Conservation (phyloP, 2,888 invertebrate genomes). For the Sminthurides aquaticus region DNA sequence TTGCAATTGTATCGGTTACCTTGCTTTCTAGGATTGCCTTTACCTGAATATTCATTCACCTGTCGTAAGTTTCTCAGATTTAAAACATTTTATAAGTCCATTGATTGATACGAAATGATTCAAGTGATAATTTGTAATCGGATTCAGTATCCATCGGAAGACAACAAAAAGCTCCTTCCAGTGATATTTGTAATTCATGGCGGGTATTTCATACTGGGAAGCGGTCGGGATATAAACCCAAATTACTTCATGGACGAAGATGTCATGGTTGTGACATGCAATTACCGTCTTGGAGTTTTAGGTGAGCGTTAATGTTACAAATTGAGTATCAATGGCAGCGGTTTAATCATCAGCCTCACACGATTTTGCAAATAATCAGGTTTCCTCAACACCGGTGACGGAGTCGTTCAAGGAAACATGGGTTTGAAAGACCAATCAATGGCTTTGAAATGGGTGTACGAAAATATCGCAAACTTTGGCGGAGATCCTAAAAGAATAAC, state of each 20-base stretch:
- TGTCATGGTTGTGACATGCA: background rate
- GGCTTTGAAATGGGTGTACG: background rate
- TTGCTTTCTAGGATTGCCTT: slow-evolving; percentile 12
- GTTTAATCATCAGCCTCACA: too few relatives aligned
- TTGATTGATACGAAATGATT: too few relatives aligned
- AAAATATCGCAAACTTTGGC: background rate
- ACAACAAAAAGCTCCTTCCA: background rate
- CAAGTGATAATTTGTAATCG: too few relatives aligned
- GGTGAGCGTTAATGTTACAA: too few relatives aligned
- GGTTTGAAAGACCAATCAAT: background rate
- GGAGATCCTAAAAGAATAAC: background rate
- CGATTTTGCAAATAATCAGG: background rate
- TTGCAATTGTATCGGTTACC: background rate
- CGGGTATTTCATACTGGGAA: background rate
- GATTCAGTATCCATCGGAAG: background rate
- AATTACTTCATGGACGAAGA: background rate
- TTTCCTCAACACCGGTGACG: background rate
- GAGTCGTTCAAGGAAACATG: background rate
- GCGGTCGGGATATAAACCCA: background rate
- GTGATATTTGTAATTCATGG: background rate
- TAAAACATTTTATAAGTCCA: too few relatives aligned
- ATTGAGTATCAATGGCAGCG: background rate
- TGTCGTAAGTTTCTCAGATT: background rate
- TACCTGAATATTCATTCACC: slow-evolving; percentile 14
- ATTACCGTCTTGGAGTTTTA: background rate